phyloP scores from a whole-genome alignment of 2,113 vertebrate genomes.

The Carassius carassius region DNA sequence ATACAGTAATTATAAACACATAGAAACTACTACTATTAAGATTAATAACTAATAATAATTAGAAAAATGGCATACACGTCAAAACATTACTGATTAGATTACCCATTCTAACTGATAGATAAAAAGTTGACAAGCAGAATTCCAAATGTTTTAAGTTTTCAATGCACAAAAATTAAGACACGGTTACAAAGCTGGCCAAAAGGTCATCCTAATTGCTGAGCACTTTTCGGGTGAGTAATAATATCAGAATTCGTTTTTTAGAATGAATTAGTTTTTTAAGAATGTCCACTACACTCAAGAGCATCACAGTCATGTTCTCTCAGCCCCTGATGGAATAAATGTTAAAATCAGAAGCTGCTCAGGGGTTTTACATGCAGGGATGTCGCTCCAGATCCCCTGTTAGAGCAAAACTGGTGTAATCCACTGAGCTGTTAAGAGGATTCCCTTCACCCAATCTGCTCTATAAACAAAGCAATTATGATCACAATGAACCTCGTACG shows the following conservation, averaged over 20 bases:
- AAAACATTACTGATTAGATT: too few relatives aligned
- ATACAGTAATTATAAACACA: background rate
- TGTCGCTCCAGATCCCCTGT: constrained; percentile 41
- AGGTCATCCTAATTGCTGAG: too few relatives aligned
- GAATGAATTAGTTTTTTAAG: background rate
- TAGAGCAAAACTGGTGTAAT: constrained; percentile 57
- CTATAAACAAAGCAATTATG: constrained; percentile 50
- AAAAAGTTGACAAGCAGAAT: too few relatives aligned
- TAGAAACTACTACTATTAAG: too few relatives aligned
- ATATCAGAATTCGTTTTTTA: background rate
- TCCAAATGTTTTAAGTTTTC: too few relatives aligned
- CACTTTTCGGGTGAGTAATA: background rate
- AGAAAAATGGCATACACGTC: too few relatives aligned
- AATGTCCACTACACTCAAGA: background rate
- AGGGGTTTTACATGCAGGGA: constrained; percentile 21
- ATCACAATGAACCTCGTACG: constrained; percentile 48
- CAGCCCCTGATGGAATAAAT: background rate
- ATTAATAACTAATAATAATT: too few relatives aligned
- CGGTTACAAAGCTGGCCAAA: background rate
- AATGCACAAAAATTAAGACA: background rate
- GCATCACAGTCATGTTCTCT: background rate
- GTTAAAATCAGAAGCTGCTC: constrained; percentile 32
- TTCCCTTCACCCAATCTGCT: constrained; percentile 42
- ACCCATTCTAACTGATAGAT: too few relatives aligned
- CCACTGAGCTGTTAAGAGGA: constrained; percentile 63